Conservation (phyloP, 2,888 invertebrate species). For the Lottia gigantea region DNA sequence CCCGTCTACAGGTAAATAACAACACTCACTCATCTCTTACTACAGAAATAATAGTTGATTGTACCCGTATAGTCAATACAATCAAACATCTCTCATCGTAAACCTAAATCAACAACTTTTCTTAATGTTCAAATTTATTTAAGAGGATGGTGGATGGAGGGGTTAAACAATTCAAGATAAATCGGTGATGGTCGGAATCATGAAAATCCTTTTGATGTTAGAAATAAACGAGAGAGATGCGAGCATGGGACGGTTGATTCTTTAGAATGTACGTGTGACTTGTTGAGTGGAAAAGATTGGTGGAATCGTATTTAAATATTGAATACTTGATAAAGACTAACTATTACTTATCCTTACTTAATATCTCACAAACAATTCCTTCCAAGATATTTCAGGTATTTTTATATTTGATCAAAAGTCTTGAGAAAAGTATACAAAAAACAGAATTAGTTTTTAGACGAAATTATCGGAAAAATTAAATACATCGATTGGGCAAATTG, state of each 20-base stretch:
- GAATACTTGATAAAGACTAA: not conserved
- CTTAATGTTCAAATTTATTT: constrained; percentile 22
- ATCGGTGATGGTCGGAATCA: constrained; percentile 26
- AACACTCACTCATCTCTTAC: not conserved
- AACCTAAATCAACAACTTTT: not conserved
- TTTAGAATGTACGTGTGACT: constrained; percentile 23
- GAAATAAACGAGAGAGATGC: constrained; percentile 23
- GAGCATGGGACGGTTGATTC: constrained; percentile 20
- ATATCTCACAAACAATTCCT: not conserved
- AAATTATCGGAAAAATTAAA: too few species aligned
- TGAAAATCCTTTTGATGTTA: constrained; percentile 32
- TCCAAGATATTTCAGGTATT: too few species aligned
- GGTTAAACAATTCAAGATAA: constrained; percentile 30
- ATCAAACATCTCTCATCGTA: constrained; percentile 2
- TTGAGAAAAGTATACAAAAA: too few species aligned
- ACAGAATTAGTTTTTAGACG: too few species aligned
- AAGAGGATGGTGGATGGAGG: constrained; percentile 29
- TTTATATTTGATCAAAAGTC: too few species aligned
- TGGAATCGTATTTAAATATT: not conserved
- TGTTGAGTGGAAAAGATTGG: constrained; percentile 3
- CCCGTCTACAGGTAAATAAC: not conserved
- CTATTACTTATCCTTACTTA: not conserved
- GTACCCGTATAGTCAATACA: not conserved
- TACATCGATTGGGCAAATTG: too few species aligned
- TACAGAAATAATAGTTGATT: constrained; percentile 8